Evolutionary conservation across 1,140 invertebrate species (phyloP), one percentile per base, ranked within the genome.

Genomic region (Leptinotarsa lineolata): DNA sequence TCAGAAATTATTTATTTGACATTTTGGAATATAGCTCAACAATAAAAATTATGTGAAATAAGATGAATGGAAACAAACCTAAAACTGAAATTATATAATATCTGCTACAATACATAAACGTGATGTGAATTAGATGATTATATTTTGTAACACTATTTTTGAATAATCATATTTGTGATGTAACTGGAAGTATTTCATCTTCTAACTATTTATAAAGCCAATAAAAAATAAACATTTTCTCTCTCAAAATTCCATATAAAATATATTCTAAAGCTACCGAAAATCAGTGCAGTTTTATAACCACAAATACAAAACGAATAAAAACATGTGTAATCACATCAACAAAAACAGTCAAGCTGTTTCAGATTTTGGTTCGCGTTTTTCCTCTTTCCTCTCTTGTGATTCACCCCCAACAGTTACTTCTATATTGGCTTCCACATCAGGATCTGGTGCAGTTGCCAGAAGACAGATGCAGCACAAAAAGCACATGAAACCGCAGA

Each of bases 381-480:
- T 54, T 54, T 54, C 48, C n/a, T 54, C n/a, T 54, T 54, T 54
- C 2, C 48, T 54, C 48, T 54, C 30, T 39, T 39, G 30, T 0
- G 30, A 39, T 39, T 39, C 48, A 54, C 16, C 16, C 3, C 4
- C n/a, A 16, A 54, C 2, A n/a, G 48, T 54, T 1, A 54, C 48
- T 5, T 54, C 16, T 15, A 16, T 18, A 18, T 54, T 54, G 48
- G 24, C 30, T 48, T 70, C 64, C 5, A 77, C 77, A 45, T 74
- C 68, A 15, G 20, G 39, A n/a, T 61, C 48, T 15, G 48, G 30
- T 1, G 58, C 22, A 20, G 20, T 30, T 30, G 16, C 69, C 5
- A 72, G 13, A 20, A 67, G 72, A 46, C 24, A 78, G n/a, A 78
- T 74, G 59, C 72, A 76, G 15, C 60, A 71, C 30, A 77, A 48